Conservation (phyloP, 2,888 invertebrate species). For the Campoplex nolae region DNA sequence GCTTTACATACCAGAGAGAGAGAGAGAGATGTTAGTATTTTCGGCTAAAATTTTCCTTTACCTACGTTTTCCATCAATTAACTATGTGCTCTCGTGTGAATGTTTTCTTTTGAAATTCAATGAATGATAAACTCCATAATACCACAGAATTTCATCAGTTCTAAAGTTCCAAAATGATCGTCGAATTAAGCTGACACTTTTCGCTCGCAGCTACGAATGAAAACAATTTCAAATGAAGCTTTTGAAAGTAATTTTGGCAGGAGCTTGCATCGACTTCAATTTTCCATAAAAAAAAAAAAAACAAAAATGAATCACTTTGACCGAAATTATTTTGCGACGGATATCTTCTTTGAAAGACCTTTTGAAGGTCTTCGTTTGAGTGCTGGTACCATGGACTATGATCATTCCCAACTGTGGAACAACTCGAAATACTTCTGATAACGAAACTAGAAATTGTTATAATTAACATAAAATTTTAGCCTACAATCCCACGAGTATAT, state of each 20-base stretch:
- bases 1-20: conserved; percentile 20
- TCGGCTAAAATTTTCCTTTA: neutral
- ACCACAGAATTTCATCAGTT: neutral
- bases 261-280: neutral
- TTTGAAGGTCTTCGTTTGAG: neutral
- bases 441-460: neutral
- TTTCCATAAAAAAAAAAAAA: neutral
- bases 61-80: neutral
- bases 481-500: neutral
- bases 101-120: conserved; percentile 3
- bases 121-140: neutral
- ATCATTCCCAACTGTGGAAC: neutral
- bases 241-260: neutral
- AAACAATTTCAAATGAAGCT: neutral
- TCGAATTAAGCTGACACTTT: neutral
- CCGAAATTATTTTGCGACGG: neutral
- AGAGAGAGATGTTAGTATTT: neutral
- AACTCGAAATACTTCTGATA: neutral
- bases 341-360: too few relatives aligned
- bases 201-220: neutral
- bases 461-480: neutral
- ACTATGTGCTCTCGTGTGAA: neutral
- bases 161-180: neutral
- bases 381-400: neutral
- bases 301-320: neutral